Conservation (phyloP, 2,888 invertebrate species). For the Bhutanitis thaidina region DNA sequence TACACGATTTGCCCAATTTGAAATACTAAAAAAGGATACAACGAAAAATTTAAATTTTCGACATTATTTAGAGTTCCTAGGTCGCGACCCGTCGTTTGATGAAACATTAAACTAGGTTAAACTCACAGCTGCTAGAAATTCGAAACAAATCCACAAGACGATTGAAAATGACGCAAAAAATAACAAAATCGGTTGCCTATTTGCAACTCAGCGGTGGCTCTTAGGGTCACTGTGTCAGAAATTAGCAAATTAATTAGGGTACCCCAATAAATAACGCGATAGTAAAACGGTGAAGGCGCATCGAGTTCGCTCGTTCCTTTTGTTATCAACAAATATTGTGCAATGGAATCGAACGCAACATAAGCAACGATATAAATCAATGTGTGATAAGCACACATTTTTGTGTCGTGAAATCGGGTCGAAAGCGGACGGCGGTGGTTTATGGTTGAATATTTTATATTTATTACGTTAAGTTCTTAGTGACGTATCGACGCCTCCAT, state of each 20-base stretch:
- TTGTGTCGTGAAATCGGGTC: conserved; percentile 11
- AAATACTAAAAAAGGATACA: too few species aligned
- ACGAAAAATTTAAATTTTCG: too few species aligned
- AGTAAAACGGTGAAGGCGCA: neutral
- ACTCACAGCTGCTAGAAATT: too few species aligned
- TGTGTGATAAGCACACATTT: conserved; percentile 9
- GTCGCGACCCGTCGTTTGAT: too few species aligned
- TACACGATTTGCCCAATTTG: too few species aligned
- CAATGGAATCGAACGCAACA: neutral
- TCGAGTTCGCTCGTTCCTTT: neutral
- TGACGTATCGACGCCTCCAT: neutral
- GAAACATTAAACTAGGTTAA: neutral
- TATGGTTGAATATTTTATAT: conserved; percentile 11
- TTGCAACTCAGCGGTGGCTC: neutral
- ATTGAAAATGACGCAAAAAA: neutral
- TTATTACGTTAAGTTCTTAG: neutral
- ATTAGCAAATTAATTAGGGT: neutral
- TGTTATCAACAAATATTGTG: neutral
- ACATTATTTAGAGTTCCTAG: too few species aligned
- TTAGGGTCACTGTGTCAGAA: neutral
- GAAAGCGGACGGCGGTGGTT: conserved; percentile 6
- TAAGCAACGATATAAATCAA: conserved; percentile 7
- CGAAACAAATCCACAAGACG: neutral
- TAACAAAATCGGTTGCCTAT: neutral
- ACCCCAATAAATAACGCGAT: neutral